phyloP scores from a whole-genome alignment of 2,113 vertebrate species.

The Cyprinodon tularosa region DNA sequence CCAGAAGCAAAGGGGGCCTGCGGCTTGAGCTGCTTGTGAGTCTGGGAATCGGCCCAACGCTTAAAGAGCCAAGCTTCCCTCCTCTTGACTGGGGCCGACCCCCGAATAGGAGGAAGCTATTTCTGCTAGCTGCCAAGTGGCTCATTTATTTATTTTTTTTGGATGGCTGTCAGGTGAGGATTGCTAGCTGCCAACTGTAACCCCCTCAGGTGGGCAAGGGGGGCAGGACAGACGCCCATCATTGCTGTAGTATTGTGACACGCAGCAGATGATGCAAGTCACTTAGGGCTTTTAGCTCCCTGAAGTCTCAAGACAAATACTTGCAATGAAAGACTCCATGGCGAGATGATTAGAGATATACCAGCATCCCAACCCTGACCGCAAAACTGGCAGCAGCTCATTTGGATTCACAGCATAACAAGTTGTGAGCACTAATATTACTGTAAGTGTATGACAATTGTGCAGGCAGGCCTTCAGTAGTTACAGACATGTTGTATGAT shows the following conservation, averaged over 20 bases:
- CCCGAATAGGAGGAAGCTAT: constrained; percentile 61
- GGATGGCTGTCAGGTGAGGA: constrained; percentile 68
- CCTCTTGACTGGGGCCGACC: constrained; percentile 72
- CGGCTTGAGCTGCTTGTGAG: constrained; percentile 51
- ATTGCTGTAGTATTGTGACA: constrained; percentile 50
- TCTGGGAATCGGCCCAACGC: constrained; percentile 73
- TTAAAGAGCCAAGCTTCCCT: constrained; percentile 79
- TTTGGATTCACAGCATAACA: constrained; percentile 12
- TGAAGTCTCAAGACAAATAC: constrained; percentile 35
- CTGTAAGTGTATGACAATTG: not conserved
- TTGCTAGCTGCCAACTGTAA: constrained; percentile 65
- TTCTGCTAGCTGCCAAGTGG: constrained; percentile 64
- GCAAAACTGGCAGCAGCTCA: constrained; percentile 11
- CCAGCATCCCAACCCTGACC: constrained; percentile 5
- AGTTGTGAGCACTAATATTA: not conserved
- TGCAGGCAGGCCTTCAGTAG: not conserved
- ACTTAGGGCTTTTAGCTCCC: constrained; percentile 23
- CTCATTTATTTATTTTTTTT: constrained; percentile 22
- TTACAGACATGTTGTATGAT: not conserved
- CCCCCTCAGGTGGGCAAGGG: constrained; percentile 55
- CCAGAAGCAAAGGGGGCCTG: constrained; percentile 68
- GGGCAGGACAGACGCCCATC: constrained; percentile 47
- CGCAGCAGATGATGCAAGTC: constrained; percentile 57
- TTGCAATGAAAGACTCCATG: constrained; percentile 17
- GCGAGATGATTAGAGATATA: constrained; percentile 16